Conservation (phyloP, 2,113 vertebrate genomes). For the Gymnocephalus cernua region DNA sequence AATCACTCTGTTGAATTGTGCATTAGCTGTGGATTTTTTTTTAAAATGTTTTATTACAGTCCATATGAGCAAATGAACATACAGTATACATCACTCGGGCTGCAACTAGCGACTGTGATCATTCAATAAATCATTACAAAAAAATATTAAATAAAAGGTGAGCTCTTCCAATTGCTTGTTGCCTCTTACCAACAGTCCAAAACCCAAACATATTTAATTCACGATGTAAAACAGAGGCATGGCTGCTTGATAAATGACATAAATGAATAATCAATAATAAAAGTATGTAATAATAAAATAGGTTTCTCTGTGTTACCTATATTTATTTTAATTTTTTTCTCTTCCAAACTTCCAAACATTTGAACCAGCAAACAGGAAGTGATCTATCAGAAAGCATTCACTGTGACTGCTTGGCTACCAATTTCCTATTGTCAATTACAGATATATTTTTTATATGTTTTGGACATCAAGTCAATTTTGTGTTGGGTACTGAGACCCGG, state of each 20-base stretch:
- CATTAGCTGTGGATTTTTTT: not conserved
- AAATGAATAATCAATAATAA: not conserved
- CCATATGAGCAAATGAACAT: not conserved
- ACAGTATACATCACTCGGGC: not conserved
- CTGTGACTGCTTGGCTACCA: not conserved
- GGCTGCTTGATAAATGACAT: not conserved
- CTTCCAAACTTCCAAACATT: not conserved
- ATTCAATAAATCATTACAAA: not conserved
- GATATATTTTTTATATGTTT: not conserved
- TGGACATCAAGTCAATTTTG: not conserved
- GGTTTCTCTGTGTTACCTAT: not conserved
- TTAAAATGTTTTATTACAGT: constrained; percentile 8
- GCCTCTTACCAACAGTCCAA: not conserved
- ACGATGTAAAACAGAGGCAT: not conserved
- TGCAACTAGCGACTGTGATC: not conserved
- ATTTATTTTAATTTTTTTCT: not conserved
- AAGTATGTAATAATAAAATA: not conserved
- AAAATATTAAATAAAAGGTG: not conserved
- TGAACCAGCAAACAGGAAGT: not conserved
- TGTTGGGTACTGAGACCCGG: no score
- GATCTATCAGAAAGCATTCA: not conserved
- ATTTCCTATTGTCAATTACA: not conserved
- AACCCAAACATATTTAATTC: not conserved
- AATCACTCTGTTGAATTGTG: constrained; percentile 21
- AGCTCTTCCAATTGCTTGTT: not conserved